phyloP scores from a whole-genome alignment of 1,140 invertebrate genomes.

The Palaemon carinicauda region DNA sequence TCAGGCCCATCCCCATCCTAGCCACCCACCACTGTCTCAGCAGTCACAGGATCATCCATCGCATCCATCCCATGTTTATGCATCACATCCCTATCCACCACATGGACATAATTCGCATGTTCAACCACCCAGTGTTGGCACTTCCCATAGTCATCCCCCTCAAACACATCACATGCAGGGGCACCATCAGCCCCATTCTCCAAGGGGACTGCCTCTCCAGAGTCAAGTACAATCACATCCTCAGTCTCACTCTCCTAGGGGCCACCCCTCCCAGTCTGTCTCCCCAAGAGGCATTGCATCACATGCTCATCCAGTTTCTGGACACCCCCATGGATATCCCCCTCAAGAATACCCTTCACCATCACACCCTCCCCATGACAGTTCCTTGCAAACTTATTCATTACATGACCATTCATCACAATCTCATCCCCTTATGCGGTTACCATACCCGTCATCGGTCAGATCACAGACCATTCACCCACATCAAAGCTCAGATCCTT shows the following conservation, averaged over 20 bases:
- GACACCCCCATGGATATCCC: background rate
- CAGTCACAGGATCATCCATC: background rate
- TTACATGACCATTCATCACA: background rate
- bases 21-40: conserved; percentile 6
- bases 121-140: background rate
- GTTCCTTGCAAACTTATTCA: background rate
- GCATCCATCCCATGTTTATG: background rate
- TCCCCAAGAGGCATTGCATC: background rate
- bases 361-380: background rate
- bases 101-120: background rate
- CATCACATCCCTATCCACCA: background rate
- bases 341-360: background rate
- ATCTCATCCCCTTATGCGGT: background rate
- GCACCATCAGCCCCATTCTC: no score
- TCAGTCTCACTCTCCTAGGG: background rate
- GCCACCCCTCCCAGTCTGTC: background rate
- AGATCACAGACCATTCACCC: background rate
- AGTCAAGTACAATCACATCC: background rate
- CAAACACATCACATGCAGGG: no score
- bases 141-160: no score
- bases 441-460: background rate
- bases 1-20: background rate
- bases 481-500: background rate
- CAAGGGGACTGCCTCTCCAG: no score
- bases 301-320: background rate